Evolutionary conservation across 1,140 invertebrate genomes (phyloP).

Genomic region (Ladona fulva): DNA sequence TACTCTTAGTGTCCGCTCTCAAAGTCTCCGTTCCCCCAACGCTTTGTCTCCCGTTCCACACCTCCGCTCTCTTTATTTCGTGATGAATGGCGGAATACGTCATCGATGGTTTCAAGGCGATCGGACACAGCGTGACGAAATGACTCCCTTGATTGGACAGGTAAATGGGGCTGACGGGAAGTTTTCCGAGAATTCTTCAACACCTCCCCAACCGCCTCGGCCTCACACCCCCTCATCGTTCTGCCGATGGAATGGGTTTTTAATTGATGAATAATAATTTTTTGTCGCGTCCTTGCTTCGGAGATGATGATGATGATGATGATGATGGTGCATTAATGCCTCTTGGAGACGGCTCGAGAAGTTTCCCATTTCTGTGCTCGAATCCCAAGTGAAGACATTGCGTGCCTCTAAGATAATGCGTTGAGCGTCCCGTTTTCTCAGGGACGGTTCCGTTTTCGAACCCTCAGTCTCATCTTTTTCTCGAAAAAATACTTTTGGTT

Average conservation of each 20-base stretch:
- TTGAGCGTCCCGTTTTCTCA: too few relatives aligned
- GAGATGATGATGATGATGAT: neutral
- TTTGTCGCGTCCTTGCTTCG: neutral
- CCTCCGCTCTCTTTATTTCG: neutral
- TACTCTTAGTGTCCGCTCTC: neutral
- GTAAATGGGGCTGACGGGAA: neutral
- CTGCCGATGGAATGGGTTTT: neutral
- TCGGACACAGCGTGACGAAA: neutral
- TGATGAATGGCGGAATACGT: neutral
- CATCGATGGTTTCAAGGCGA: neutral
- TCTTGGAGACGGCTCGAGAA: neutral
- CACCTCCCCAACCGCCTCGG: neutral
- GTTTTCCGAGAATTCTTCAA: neutral
- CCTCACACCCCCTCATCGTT: neutral
- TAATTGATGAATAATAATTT: conserved; percentile 9
- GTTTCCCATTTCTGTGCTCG: too few relatives aligned
- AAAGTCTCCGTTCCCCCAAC: neutral
- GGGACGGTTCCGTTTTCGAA: too few relatives aligned
- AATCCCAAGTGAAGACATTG: too few relatives aligned
- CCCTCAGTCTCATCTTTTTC: too few relatives aligned
- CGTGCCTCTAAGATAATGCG: too few relatives aligned
- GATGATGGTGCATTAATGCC: neutral
- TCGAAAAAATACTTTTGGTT: too few relatives aligned
- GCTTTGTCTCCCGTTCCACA: neutral
- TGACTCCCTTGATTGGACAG: neutral